Evolutionary conservation across 2,113 vertebrate genomes (phyloP).

Genomic region (Spheniscus mendiculus): DNA sequence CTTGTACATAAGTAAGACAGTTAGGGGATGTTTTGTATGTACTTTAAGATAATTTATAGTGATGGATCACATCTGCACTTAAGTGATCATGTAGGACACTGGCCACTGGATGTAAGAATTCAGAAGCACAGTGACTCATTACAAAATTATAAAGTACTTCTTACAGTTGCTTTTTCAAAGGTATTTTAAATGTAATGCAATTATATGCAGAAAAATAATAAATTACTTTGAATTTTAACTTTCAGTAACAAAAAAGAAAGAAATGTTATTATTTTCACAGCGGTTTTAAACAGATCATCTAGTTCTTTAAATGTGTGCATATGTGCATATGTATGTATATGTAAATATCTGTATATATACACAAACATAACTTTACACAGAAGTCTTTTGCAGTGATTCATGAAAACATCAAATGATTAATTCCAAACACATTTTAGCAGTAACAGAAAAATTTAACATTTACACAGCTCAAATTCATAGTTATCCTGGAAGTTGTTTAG

Average conservation of each 20-base stretch:
- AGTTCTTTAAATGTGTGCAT: neutral
- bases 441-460: neutral
- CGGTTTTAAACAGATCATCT: neutral
- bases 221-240: neutral
- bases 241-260: neutral
- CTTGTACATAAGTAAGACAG: neutral
- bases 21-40: neutral
- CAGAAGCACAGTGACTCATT: neutral
- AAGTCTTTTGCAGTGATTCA: neutral
- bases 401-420: neutral
- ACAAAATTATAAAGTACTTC: neutral
- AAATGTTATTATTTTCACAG: neutral
- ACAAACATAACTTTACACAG: neutral
- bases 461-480: neutral
- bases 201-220: neutral
- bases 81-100: neutral
- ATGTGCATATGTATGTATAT: neutral
- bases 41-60: neutral
- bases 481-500: neutral
- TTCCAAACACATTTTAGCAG: neutral
- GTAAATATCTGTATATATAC: neutral
- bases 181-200: neutral
- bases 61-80: neutral
- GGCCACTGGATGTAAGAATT: neutral
- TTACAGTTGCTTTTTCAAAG: neutral